A percentile compares a stretch with the other conserved stretches of the same genome.
These are phyloP conservation scores for Nematopogon swammerdamellus DNA, from an alignment of 2,888 invertebrate species.

Conservation along the genomic window DNA sequence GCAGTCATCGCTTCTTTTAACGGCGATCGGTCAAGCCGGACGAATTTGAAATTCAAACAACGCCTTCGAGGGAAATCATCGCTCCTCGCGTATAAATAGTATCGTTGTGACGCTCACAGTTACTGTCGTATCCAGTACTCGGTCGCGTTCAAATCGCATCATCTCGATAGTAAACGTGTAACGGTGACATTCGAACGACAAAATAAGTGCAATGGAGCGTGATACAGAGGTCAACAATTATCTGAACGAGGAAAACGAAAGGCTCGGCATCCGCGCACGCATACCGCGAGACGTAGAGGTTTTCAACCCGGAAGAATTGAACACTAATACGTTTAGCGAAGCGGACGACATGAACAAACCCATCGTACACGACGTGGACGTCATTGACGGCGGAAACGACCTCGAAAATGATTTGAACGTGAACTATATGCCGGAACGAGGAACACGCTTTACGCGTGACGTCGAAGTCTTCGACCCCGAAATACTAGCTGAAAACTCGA, in stretches of 20 bases:
- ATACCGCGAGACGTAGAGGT: neutral
- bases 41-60: neutral
- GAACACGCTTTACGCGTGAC: too few relatives aligned
- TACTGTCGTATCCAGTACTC: neutral
- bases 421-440: too few relatives aligned
- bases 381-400: too few relatives aligned
- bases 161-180: too few relatives aligned
- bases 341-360: neutral
- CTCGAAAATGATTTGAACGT: too few relatives aligned
- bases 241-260: neutral
- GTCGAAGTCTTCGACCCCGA: neutral
- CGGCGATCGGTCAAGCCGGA: neutral
- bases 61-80: neutral
- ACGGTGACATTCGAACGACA: too few relatives aligned
- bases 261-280: neutral
- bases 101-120: too few relatives aligned
- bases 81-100: neutral
- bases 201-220: too few relatives aligned
- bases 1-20: neutral
- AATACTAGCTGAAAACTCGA: neutral
- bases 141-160: neutral
- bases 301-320: neutral
- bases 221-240: neutral
- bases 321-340: neutral
- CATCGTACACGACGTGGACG: too few relatives aligned